Base-by-base conservation (phyloP, 1,140 invertebrate genomes). In the Drosophila ironensis region DNA sequence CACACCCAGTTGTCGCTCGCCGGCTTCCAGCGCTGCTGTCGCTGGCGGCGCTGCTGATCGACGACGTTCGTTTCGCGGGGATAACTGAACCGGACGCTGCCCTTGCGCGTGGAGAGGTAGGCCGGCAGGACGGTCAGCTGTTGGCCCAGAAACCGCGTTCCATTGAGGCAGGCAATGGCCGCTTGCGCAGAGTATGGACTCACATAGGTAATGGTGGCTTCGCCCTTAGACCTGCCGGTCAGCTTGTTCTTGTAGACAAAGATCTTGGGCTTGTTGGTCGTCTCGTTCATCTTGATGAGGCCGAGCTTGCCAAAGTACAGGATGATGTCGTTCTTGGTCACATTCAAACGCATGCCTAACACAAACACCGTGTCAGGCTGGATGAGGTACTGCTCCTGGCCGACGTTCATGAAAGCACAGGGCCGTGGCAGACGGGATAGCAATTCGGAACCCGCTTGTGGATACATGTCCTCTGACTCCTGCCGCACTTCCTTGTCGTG, bases 221-320 rank as follows among this genome's bases (percentile, higher is more conserved):
- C 61, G 5, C 80, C 80, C 35, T 72, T 87, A 1, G 81, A 86
- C 2, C 61, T 60, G 3, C 71, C 67, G 0, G 80, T 80, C n/a
- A 57, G 20, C 53, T 69, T 86, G 16, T 86, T 80, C n/a, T 86
- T 86, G 35, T 86, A 86, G 8, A 86, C 80, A 24, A 87, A 86
- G 9, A 86, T 86, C 46, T 61, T 80, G 0, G 80, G 81, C 37
- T 69, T 86, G 22, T 48, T 41, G 7, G 48, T 57, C 1, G 24
- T 4, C 3, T 80, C 66, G 19, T 86, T 61, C 12, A 59, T 27
- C 25, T 75, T 47, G 45, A 86, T 72, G 1, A 53, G 35, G 1
- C 80, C 80, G 38, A 75, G 27, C 4, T 60, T 63, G 24, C 75
- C 61, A 16, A 86, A 86, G 50, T 53, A 86, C 8, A 46, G 8